Evolutionary conservation across 2,113 vertebrate species (phyloP).

Genomic region (Cyprinodon variegatus): DNA sequence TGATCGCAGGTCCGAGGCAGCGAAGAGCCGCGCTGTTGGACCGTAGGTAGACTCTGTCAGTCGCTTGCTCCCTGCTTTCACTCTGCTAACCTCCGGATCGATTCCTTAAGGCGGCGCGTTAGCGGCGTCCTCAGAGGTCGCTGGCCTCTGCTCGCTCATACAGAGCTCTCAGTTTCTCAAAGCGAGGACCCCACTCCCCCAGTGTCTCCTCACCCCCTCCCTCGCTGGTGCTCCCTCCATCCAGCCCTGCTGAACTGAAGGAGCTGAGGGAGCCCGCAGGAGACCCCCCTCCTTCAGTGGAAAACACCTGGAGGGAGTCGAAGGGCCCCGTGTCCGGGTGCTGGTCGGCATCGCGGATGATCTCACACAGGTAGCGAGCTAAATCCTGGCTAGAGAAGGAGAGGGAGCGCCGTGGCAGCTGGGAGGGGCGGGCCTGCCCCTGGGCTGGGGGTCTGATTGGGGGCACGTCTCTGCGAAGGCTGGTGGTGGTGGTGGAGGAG

Average conservation of each 20-base stretch:
- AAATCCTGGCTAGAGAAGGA: slow-evolving; percentile 79
- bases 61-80: slow-evolving; percentile 15
- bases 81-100: slow-evolving; percentile 14
- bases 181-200: slow-evolving; percentile 86
- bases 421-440: slow-evolving; percentile 69
- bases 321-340: slow-evolving; percentile 74
- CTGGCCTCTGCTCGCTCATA: slow-evolving; percentile 80
- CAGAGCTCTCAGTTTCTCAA: slow-evolving; percentile 84
- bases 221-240: slow-evolving; percentile 56
- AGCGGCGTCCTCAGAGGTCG: slow-evolving; percentile 70
- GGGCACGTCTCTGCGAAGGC: slow-evolving; percentile 78
- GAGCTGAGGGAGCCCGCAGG: slow-evolving; percentile 84
- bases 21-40: slow-evolving; percentile 37
- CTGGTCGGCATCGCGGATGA: slow-evolving; percentile 80
- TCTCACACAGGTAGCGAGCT: slow-evolving; percentile 79
- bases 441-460: slow-evolving; percentile 71
- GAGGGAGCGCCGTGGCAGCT: slow-evolving; percentile 65
- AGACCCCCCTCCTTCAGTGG: slow-evolving; percentile 83
- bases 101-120: slow-evolving; percentile 14
- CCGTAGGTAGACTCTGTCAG: slow-evolving; percentile 25
- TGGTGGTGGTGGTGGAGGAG: slow-evolving; percentile 48
- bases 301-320: slow-evolving; percentile 84
- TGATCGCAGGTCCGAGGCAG: slow-evolving; percentile 27
- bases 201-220: slow-evolving; percentile 72
- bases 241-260: slow-evolving; percentile 78